phyloP scores from a whole-genome alignment of 2,797 vertebrate genomes.

The Echeneis naucrates region DNA sequence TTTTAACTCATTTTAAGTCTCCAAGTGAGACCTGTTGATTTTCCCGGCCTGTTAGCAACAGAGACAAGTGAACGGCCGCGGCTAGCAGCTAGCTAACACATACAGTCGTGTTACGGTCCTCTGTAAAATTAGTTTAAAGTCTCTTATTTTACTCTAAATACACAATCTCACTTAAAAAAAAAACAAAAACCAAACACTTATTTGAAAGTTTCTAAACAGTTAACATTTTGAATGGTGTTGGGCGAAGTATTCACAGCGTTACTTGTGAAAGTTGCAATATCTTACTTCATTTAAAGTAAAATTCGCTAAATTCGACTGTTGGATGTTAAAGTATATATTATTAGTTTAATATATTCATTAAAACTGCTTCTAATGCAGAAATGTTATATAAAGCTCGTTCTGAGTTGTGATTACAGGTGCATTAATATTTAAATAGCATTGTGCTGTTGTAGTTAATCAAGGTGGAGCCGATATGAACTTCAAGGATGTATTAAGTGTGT shows the following conservation, averaged over 20 bases:
- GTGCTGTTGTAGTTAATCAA: no score
- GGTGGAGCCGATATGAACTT: no score
- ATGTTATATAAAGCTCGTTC: no score
- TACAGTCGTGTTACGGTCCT: neutral
- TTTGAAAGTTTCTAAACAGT: no score
- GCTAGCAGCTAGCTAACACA: conserved; percentile 54
- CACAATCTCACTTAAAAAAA: no score
- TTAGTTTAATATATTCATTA: neutral
- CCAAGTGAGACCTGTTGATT: conserved; percentile 26
- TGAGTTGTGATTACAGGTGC: neutral
- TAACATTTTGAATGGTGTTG: neutral
- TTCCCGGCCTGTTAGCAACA: conserved; percentile 55
- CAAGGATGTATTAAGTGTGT: neutral
- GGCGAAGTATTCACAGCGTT: neutral
- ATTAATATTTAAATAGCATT: neutral
- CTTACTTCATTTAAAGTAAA: neutral
- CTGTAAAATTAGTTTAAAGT: neutral
- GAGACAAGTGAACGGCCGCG: conserved; percentile 11
- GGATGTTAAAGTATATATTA: neutral
- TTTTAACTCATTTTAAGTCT: conserved; percentile 8
- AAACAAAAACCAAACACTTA: no score
- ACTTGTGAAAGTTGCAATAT: neutral
- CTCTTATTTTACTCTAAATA: no score
- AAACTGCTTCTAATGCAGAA: neutral
- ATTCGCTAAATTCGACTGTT: no score